These are phyloP conservation scores for Daphoenositta chrysoptera DNA, from an alignment of 2,113 vertebrate genomes.

Conservation along the genomic window DNA sequence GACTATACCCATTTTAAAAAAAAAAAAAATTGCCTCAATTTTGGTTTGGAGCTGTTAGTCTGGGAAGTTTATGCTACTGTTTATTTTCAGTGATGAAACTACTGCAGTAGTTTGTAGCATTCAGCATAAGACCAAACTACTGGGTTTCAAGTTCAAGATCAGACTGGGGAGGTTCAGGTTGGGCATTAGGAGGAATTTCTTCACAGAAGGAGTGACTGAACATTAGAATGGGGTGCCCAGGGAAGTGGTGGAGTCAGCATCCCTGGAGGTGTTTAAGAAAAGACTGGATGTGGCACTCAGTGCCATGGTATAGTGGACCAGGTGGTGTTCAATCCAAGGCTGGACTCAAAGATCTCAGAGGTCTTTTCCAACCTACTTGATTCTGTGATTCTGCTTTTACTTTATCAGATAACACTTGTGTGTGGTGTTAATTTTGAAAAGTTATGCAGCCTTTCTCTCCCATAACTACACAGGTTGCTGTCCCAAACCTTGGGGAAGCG, in stretches of 20 bases:
- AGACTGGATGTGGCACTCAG: neutral
- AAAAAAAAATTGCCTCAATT: neutral
- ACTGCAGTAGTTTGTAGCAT: neutral
- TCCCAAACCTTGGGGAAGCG: conserved; percentile 80
- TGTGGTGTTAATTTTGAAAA: neutral
- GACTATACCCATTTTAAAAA: neutral
- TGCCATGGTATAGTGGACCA: neutral
- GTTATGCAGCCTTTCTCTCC: neutral
- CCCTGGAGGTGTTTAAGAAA: neutral
- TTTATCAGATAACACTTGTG: neutral
- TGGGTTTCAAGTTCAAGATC: neutral
- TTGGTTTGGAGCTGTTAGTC: neutral
- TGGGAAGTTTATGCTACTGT: neutral
- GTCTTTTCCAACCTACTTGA: neutral
- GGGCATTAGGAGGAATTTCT: neutral
- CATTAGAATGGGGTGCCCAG: neutral
- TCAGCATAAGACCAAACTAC: neutral
- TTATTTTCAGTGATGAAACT: neutral
- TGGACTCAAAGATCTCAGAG: neutral
- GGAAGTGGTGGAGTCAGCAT: neutral
- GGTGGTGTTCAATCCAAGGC: neutral
- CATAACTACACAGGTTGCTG: conserved; percentile 74
- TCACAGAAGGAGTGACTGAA: neutral
- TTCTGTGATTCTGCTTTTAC: neutral
- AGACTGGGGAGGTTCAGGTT: neutral